Percentiles rank a stretch among this genome's conserved stretches.
phyloP scores from a whole-genome alignment of 2,888 invertebrate genomes.

The Rambutsinella grinnellia region DNA sequence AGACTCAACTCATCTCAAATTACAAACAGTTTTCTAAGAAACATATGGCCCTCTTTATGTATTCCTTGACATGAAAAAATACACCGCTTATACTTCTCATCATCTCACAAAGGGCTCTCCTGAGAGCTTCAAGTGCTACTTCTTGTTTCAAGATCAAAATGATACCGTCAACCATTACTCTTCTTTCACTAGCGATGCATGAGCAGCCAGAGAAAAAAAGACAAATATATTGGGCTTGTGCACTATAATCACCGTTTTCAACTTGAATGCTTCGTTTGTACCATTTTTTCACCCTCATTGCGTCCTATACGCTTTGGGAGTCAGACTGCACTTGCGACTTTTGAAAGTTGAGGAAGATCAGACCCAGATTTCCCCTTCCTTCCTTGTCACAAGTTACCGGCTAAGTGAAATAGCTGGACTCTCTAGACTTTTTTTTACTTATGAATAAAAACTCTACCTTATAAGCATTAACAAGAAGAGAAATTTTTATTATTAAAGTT shows the following conservation, averaged over 20 bases:
- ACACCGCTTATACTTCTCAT: slow-evolving; percentile 1
- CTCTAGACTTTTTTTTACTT: neutral
- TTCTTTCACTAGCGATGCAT: slow-evolving; percentile 9
- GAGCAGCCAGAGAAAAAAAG: slow-evolving; percentile 2
- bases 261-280: slow-evolving; percentile 35
- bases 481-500: too few species aligned
- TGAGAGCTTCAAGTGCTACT: slow-evolving; percentile 35
- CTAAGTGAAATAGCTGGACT: neutral
- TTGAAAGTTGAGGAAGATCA: neutral
- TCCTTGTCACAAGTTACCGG: neutral
- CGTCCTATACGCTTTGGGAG: too few species aligned
- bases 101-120: slow-evolving; percentile 25
- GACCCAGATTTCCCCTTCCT: neutral
- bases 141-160: slow-evolving; percentile 29
- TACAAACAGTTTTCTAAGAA: slow-evolving; percentile 39
- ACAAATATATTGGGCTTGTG: slow-evolving; percentile 2
- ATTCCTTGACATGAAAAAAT: neutral
- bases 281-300: slow-evolving; percentile 40
- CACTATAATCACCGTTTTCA: slow-evolving; percentile 23
- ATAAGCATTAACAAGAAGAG: too few species aligned
- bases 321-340: too few species aligned
- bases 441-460: too few species aligned
- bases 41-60: slow-evolving; percentile 36
- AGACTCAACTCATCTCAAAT: slow-evolving; percentile 44
- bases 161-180: slow-evolving; percentile 23